Percentiles rank a stretch among this genome's conserved stretches.
phyloP scores from a whole-genome alignment of 2,797 vertebrate genomes.

The Gephyroberyx darwinii region DNA sequence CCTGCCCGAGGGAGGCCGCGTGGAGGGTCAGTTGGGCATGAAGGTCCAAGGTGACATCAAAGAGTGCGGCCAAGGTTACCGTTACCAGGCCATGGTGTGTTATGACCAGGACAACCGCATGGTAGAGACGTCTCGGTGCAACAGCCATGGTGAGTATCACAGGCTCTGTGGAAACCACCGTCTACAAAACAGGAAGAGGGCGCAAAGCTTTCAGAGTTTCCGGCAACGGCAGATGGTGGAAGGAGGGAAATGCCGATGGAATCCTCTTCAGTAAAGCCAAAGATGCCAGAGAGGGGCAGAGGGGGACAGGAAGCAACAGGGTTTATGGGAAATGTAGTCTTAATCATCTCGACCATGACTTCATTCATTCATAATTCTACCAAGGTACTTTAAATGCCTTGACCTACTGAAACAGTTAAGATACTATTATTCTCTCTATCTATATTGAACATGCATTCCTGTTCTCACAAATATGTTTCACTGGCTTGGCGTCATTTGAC shows the following conservation, averaged over 20 bases:
- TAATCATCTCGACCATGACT: too few species aligned
- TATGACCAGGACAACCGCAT: slow-evolving; percentile 94
- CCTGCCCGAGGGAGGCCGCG: slow-evolving; percentile 87
- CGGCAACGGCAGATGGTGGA: too few species aligned
- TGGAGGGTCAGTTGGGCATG: slow-evolving; percentile 87
- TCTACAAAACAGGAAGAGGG: too few species aligned
- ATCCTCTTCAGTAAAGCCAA: too few species aligned
- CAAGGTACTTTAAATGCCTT: too few species aligned
- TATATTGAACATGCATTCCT: slow-evolving; percentile 8
- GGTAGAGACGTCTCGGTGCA: slow-evolving; percentile 94
- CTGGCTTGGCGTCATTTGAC: slow-evolving; percentile 23
- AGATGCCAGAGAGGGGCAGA: too few species aligned
- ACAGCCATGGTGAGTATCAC: slow-evolving; percentile 89
- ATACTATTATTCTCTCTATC: neutral
- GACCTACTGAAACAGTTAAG: too few species aligned
- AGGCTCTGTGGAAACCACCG: neutral
- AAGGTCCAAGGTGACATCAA: slow-evolving; percentile 92
- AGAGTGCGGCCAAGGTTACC: slow-evolving; percentile 96
- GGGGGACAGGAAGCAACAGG: too few species aligned
- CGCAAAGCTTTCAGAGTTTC: too few species aligned
- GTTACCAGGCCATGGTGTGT: slow-evolving; percentile 96
- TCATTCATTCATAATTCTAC: too few species aligned
- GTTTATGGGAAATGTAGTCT: too few species aligned
- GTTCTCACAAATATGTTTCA: slow-evolving; percentile 2
- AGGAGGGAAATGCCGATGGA: too few species aligned